Percentiles rank a stretch among this genome's conserved stretches.
phyloP scores from a whole-genome alignment of 2,888 invertebrate genomes.

The Chironomus tentans region DNA sequence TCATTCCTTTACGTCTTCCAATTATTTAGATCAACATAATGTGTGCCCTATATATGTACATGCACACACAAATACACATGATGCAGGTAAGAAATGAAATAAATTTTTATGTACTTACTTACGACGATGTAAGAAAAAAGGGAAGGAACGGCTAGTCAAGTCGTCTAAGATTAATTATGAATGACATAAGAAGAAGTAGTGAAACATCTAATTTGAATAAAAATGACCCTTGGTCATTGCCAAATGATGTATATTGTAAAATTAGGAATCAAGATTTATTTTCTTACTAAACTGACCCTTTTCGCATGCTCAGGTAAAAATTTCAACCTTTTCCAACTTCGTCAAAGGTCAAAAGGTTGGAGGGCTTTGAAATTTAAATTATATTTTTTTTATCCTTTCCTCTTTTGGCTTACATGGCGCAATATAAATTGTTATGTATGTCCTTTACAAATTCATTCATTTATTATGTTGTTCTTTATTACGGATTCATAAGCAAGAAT shows the following conservation, averaged over 20 bases:
- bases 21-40: background rate
- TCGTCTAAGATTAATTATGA: constrained; percentile 10
- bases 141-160: background rate
- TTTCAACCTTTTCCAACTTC: constrained; percentile 3
- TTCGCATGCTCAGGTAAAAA: constrained; percentile 18
- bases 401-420: too few species aligned
- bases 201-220: constrained; percentile 19
- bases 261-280: background rate
- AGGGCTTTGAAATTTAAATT: background rate
- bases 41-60: background rate
- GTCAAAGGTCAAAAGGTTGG: constrained; percentile 17
- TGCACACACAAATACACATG: background rate
- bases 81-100: background rate
- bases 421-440: too few species aligned
- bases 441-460: too few species aligned
- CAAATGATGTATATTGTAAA: constrained; percentile 3
- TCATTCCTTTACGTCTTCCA: background rate
- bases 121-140: too few species aligned
- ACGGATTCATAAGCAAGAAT: background rate
- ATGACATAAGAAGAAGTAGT: background rate
- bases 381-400: background rate
- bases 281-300: constrained; percentile 6
- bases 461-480: background rate
- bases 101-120: background rate
- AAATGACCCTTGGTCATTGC: constrained; percentile 25